These are phyloP conservation scores for Aphodius granarius DNA, from an alignment of 2,888 invertebrate species.

Conservation along the genomic window DNA sequence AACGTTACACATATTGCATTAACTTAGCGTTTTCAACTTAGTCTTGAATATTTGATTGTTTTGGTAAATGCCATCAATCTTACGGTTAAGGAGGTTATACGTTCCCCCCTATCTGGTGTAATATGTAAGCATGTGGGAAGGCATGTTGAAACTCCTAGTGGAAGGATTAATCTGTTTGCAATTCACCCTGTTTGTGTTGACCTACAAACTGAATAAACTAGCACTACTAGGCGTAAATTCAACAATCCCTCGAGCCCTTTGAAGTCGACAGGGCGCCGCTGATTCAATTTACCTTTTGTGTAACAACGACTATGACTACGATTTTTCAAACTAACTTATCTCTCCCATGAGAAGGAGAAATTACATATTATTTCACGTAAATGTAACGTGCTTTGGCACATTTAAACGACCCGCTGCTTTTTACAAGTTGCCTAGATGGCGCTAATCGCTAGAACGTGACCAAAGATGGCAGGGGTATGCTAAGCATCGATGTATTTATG, in stretches of 20 bases:
- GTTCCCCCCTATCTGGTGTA: background rate
- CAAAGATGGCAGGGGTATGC: background rate
- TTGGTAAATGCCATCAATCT: background rate
- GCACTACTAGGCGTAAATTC: conserved; percentile 12
- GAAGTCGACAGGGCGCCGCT: conserved; percentile 1
- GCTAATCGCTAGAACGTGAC: conserved; percentile 4
- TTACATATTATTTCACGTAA: too few relatives aligned
- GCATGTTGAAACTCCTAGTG: background rate
- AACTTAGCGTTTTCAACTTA: background rate
- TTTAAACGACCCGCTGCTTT: background rate
- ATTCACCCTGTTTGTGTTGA: conserved; percentile 11
- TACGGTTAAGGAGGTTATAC: background rate
- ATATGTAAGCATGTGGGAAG: background rate
- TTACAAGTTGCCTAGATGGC: background rate
- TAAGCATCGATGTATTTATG: background rate
- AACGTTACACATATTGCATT: background rate
- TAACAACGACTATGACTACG: conserved; percentile 12
- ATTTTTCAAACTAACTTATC: too few relatives aligned
- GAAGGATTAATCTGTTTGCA: conserved; percentile 9
- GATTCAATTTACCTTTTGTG: conserved; percentile 12
- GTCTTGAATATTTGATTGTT: background rate
- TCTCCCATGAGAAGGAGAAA: too few relatives aligned
- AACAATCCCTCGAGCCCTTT: conserved; percentile 12
- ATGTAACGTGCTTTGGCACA: background rate
- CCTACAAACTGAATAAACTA: conserved; percentile 15